Base-by-base conservation (phyloP, 2,888 invertebrate genomes). In the Cryptus armator region DNA sequence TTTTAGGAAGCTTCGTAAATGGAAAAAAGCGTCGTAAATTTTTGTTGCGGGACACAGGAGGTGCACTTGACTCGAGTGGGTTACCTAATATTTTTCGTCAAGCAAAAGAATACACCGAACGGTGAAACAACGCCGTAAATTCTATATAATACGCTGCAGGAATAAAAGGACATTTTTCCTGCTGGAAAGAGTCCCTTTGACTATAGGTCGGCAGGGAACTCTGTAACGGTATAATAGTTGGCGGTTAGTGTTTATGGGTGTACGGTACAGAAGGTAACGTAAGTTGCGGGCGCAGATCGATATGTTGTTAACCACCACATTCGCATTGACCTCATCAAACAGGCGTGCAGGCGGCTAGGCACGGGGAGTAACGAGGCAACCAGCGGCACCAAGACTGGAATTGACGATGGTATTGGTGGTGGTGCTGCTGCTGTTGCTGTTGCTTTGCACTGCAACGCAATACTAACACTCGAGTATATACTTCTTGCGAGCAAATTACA, bases 301-400 rank as follows among this genome's bases (percentile, higher is more conserved):
- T 85, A 86, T 80, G 78, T 83, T 76, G 85, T 85, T 83, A 83
- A 85, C 83, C 83, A 83, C 75, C 64, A 83, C 81, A 86, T 78
- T 79, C 76, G 81, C 62, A 78, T 71, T 84, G 83, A 84, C 86
- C 85, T 72, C 72, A 71, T 81, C 78, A 81, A 81, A 83, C 59
- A 70, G 29, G 53, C 68, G 72, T 64, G 83, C 79, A 67, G 67
- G 83, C 56, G 71, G 46, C 44, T 48, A 76, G 67, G 70, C 62
- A 66, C 29, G 46, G 43, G 72, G 37, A 59, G 80, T 68, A 56
- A 85, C 46, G 59, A 68, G 72, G 43, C 64, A 71, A 66, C 48
- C 81, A 70, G 44, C 51, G 71, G 44, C 32, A 72, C 44, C 64
- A 46, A 72, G 72, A 72, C 66, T 64, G 51, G 67, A 71, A 83